A percentile compares a stretch with the other conserved stretches of the same genome.
Conservation (phyloP, 2,113 vertebrate genomes). For the Pao palembangensis region DNA sequence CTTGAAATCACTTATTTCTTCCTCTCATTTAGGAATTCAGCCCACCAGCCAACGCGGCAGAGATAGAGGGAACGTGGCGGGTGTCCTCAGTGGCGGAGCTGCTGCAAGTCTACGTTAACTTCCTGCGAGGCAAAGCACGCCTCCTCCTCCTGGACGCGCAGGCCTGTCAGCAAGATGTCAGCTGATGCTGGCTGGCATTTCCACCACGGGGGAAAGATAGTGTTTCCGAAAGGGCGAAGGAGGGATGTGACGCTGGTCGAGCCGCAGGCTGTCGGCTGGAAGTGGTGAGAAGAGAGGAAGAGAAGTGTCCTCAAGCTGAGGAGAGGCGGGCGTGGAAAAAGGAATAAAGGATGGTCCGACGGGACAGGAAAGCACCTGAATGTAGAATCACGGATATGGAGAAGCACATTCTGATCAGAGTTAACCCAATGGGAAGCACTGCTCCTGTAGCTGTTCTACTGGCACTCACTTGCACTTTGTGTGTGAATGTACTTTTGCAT, state of each 20-base stretch:
- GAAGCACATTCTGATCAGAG: slow-evolving; percentile 46
- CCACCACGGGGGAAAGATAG: slow-evolving; percentile 28
- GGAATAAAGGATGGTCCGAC: slow-evolving; percentile 27
- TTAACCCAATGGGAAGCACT: slow-evolving; percentile 44
- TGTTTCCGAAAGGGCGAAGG: slow-evolving; percentile 41
- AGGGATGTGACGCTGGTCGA: slow-evolving; percentile 48
- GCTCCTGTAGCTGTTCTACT: slow-evolving; percentile 51
- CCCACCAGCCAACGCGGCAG: slow-evolving; percentile 40
- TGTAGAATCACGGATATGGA: slow-evolving; percentile 36
- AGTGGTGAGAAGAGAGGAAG: slow-evolving; percentile 22
- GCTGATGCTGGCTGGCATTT: slow-evolving; percentile 56
- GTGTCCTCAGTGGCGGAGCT: slow-evolving; percentile 66
- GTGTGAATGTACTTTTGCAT: slow-evolving; percentile 44
- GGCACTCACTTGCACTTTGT: slow-evolving; percentile 71
- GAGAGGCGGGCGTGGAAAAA: neutral
- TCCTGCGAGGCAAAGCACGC: slow-evolving; percentile 77
- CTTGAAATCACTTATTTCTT: neutral
- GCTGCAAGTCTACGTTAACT: slow-evolving; percentile 74
- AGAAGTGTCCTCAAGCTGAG: slow-evolving; percentile 18
- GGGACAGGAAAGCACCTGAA: slow-evolving; percentile 48
- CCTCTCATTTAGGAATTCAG: slow-evolving; percentile 63
- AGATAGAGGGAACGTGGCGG: slow-evolving; percentile 60
- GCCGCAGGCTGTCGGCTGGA: slow-evolving; percentile 39
- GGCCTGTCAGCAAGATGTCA: slow-evolving; percentile 67
- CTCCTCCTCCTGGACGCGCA: slow-evolving; percentile 68